Evolutionary conservation across 2,113 vertebrate genomes (phyloP).

Genomic region (Pungitius pungitius): DNA sequence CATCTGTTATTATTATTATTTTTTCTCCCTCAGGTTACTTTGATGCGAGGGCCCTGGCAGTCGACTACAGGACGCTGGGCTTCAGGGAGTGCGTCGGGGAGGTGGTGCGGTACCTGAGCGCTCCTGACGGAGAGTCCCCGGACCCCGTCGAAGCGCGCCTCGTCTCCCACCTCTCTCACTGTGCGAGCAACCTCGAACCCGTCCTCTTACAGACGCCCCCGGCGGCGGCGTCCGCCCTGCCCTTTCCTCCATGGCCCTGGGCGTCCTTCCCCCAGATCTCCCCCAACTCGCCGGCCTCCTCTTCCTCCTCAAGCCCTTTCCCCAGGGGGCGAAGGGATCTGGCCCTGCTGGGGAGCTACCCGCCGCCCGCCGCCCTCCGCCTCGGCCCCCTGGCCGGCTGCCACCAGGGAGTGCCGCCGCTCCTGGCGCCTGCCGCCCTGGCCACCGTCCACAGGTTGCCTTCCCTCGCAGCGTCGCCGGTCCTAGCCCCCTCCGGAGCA

Average conservation of each 20-base stretch:
- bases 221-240: slow-evolving; percentile 76
- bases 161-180: slow-evolving; percentile 93
- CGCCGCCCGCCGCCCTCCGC: slow-evolving; percentile 74
- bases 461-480: slow-evolving; percentile 63
- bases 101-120: slow-evolving; percentile 90
- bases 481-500: slow-evolving; percentile 63
- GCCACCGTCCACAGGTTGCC: slow-evolving; percentile 72
- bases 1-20: neutral
- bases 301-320: slow-evolving; percentile 76
- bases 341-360: slow-evolving; percentile 83
- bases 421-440: slow-evolving; percentile 71
- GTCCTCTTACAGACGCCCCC: slow-evolving; percentile 73
- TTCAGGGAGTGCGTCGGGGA: slow-evolving; percentile 95
- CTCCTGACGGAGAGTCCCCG: slow-evolving; percentile 86
- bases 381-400: slow-evolving; percentile 74
- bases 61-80: slow-evolving; percentile 94
- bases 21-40: slow-evolving; percentile 85
- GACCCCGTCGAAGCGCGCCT: slow-evolving; percentile 90
- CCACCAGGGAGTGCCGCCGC: slow-evolving; percentile 68
- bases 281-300: slow-evolving; percentile 73
- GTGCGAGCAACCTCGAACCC: slow-evolving; percentile 90
- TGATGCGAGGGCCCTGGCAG: slow-evolving; percentile 88
- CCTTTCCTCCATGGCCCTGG: slow-evolving; percentile 88
- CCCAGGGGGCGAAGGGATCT: slow-evolving; percentile 79
- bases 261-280: slow-evolving; percentile 85